A percentile compares a stretch with the other conserved stretches of the same genome.
Evolutionary conservation across 2,888 invertebrate genomes (phyloP).

Genomic region (Diloba caeruleocephala): DNA sequence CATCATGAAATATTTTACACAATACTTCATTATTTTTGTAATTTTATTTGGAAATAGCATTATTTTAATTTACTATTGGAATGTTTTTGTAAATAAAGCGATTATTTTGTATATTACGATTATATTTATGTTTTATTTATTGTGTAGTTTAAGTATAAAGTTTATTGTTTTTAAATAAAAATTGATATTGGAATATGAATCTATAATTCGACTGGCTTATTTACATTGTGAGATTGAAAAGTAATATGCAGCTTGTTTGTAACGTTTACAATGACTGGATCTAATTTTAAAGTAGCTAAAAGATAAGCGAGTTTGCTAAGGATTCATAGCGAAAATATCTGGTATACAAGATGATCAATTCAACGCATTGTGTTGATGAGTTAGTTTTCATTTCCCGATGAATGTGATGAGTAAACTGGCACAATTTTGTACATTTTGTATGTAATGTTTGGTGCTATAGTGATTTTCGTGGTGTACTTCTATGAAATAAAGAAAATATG

Average conservation of each 20-base stretch:
- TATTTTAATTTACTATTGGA: conserved; percentile 40
- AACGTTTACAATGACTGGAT: background rate
- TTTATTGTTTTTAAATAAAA: conserved; percentile 9
- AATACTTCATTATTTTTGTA: conserved; percentile 36
- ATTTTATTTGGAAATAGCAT: conserved; percentile 26
- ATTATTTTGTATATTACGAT: conserved; percentile 58
- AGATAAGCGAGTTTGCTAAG: conserved; percentile 7
- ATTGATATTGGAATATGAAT: conserved; percentile 17
- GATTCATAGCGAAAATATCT: conserved; percentile 13
- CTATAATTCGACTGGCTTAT: conserved; percentile 22
- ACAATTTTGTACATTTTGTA: conserved; percentile 88
- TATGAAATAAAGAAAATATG: conserved; percentile 68
- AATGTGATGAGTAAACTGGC: conserved; percentile 68
- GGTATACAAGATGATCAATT: conserved; percentile 24
- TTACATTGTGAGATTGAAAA: conserved; percentile 13
- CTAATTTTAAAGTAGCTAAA: conserved; percentile 14
- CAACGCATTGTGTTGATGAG: conserved; percentile 48
- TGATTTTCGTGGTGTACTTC: conserved; percentile 83
- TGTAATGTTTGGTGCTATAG: conserved; percentile 88
- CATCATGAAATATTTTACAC: conserved; percentile 17
- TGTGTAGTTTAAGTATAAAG: conserved; percentile 30
- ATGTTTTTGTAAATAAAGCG: conserved; percentile 55
- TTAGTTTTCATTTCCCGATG: conserved; percentile 45
- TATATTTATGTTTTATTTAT: conserved; percentile 59
- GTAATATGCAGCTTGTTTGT: background rate